These are phyloP conservation scores for Drosophila formosana DNA, from an alignment of 2,888 invertebrate genomes.

Conservation along the genomic window DNA sequence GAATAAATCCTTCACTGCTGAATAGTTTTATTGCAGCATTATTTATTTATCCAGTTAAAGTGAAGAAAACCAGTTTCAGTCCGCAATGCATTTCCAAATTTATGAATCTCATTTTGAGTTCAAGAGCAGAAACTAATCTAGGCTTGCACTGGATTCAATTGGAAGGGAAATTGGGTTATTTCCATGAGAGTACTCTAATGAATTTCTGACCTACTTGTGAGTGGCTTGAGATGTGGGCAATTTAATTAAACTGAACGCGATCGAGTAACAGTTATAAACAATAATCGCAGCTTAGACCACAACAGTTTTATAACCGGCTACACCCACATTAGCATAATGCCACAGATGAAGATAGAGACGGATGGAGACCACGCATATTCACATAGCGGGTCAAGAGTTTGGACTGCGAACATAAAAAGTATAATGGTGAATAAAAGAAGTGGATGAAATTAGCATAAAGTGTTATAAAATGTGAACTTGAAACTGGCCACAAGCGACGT, in stretches of 20 bases:
- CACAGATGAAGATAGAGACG: conserved; percentile 26
- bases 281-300: conserved; percentile 27
- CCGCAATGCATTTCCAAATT: not conserved
- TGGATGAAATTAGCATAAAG: conserved; percentile 64
- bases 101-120: conserved; percentile 1
- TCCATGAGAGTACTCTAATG: not conserved
- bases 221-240: not conserved
- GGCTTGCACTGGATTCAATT: not conserved
- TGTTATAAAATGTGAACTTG: conserved; percentile 67
- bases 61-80: not conserved
- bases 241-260: conserved; percentile 14
- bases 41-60: not conserved
- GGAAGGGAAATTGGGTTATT: conserved; percentile 1
- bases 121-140: not conserved
- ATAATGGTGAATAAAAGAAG: conserved; percentile 12
- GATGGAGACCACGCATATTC: conserved; percentile 9
- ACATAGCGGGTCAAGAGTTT: conserved; percentile 55
- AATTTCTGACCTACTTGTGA: conserved; percentile 10
- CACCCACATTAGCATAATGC: conserved; percentile 69
- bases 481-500: conserved; percentile 44
- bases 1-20: not conserved
- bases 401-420: conserved; percentile 16
- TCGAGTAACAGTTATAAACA: conserved; percentile 61
- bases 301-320: conserved; percentile 61
- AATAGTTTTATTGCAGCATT: not conserved